These are phyloP conservation scores for Verasper variegatus DNA, from an alignment of 2,113 vertebrate species.

Conservation along the genomic window DNA sequence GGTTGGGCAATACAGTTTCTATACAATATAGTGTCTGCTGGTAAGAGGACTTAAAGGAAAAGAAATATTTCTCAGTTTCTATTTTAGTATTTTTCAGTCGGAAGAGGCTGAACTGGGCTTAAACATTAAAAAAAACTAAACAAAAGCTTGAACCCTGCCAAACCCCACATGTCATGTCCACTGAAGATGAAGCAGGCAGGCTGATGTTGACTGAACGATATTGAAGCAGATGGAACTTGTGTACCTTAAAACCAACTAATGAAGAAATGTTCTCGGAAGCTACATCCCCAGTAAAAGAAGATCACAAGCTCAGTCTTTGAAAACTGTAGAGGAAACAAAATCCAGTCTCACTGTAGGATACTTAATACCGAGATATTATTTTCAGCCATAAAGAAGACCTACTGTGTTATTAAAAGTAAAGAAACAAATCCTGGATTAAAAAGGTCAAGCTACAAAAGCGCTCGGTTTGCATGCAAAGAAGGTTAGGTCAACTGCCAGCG, in stretches of 20 bases:
- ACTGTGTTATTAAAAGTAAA: constrained; percentile 27
- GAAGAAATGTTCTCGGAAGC: constrained; percentile 14
- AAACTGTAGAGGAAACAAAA: constrained; percentile 16
- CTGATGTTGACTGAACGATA: constrained; percentile 37
- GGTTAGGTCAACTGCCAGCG: constrained; percentile 54
- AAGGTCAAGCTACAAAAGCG: constrained; percentile 36
- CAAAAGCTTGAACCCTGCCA: constrained; percentile 11
- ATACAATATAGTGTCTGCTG: neutral
- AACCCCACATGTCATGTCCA: constrained; percentile 22
- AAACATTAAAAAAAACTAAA: constrained; percentile 7
- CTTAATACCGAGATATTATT: constrained; percentile 17
- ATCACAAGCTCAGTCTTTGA: neutral
- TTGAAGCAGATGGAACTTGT: constrained; percentile 9
- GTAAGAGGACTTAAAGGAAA: too few relatives aligned
- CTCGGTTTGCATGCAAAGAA: constrained; percentile 37
- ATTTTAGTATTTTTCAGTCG: neutral
- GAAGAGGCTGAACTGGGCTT: constrained; percentile 9
- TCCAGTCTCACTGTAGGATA: neutral
- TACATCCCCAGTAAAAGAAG: neutral
- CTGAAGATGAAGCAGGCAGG: constrained; percentile 34
- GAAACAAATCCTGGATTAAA: constrained; percentile 18
- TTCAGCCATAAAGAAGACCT: constrained; percentile 8
- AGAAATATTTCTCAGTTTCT: too few relatives aligned
- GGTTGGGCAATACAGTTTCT: neutral
- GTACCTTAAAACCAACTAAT: constrained; percentile 10